phyloP scores from a whole-genome alignment of 30 jellyfish, hydroid and myxozoan species.

The Turritopsis rubra region DNA sequence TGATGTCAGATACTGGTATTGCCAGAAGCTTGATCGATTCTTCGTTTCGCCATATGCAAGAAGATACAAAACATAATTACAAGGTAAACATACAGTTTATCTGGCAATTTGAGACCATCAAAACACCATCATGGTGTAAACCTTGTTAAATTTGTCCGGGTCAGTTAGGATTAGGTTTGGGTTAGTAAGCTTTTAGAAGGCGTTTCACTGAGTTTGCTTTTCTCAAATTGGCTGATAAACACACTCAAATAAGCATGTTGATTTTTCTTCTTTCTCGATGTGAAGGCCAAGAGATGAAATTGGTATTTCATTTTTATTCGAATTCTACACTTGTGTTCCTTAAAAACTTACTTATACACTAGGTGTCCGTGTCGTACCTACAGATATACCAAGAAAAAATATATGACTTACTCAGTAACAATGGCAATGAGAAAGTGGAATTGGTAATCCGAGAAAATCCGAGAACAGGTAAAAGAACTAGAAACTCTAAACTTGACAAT shows the following conservation, averaged over 20 bases:
- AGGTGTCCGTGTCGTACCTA: constrained; percentile 80
- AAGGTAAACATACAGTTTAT: constrained; percentile 72
- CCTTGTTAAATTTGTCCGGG: too few species aligned
- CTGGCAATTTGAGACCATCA: not conserved
- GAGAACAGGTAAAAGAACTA: constrained; percentile 41
- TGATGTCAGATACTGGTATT: constrained; percentile 91
- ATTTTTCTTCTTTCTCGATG: too few species aligned
- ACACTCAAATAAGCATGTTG: too few species aligned
- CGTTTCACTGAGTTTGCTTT: too few species aligned
- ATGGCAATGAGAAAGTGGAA: constrained; percentile 51
- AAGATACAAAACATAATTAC: constrained; percentile 57
- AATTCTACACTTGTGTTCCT: not conserved
- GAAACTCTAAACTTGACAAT: too few species aligned
- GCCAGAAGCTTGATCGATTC: constrained; percentile 57
- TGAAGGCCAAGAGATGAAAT: too few species aligned
- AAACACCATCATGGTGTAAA: too few species aligned
- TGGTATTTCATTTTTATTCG: too few species aligned
- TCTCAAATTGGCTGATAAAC: too few species aligned
- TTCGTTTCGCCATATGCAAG: constrained; percentile 60
- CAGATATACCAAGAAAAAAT: constrained; percentile 93
- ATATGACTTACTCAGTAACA: constrained; percentile 52
- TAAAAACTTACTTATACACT: not conserved
- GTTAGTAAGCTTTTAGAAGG: too few species aligned
- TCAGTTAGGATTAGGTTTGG: too few species aligned
- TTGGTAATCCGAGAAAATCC: constrained; percentile 81